Evolutionary conservation across 2,113 vertebrate species (phyloP), one percentile per base, ranked within the genome.

Genomic region (Ovibos moschatus): DNA sequence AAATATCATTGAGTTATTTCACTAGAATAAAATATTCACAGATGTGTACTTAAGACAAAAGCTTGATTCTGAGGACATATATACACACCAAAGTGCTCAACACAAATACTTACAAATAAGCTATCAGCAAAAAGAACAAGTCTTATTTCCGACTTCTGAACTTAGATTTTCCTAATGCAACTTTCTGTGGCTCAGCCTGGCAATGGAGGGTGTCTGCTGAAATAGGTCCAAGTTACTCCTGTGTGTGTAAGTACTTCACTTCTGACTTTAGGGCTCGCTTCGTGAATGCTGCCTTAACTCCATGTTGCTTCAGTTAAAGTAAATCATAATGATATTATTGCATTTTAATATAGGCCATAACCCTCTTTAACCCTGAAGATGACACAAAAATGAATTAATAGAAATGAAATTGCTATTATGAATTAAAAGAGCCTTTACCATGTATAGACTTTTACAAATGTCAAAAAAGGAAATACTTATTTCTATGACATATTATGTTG

Each of bases 401-500:
- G 43, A 21, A 96, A 96, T 89, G 71, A 84, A 51, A 85, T 36
- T 76, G 17, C 25, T 94, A 86, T 43, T 62, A 51, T 57, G 25
- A 82, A 90, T 82, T 60, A 90, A 90, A 95, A 96, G 55, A 95
- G 53, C 12, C 14, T 97, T 98, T 96, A 43, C 51, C 17, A 74
- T 81, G 40, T 93, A 95, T 92, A 95, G 92, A 98, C 97, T 87
- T 95, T 82, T 97, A 98, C 96, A 94, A 98, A 96, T 97, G 87
- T 93, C 97, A 97, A 96, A 92, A 94, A 98, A 97, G 55, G 96
- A 98, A 96, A 97, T 94, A 98, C 98, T 98, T 98, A 98, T 98
- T 98, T 95, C 98, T 97, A 85, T 97, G 97, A 98, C 97, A 98
- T 93, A 97, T 96, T 91, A 90, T 91, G 89, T 58, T 96, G 97